A percentile compares a stretch with the other conserved stretches of the same genome.
Conservation (phyloP, 2,113 vertebrate genomes). For the Montifringilla adamsi region DNA sequence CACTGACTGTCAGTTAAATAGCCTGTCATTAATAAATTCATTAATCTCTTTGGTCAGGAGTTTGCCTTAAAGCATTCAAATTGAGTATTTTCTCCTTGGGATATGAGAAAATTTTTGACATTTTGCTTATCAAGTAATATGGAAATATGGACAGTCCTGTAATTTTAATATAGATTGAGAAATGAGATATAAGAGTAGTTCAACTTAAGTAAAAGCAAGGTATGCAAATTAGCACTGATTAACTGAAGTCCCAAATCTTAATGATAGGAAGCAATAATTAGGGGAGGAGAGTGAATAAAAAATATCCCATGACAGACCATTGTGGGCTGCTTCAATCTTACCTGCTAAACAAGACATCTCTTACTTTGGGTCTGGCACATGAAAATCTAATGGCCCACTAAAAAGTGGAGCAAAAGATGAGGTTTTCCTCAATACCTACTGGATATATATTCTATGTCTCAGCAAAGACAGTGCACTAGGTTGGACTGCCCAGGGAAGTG, state of each 20-base stretch:
- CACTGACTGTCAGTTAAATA: neutral
- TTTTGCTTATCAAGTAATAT: neutral
- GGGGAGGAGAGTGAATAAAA: neutral
- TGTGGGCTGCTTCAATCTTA: neutral
- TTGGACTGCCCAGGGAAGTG: neutral
- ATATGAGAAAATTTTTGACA: neutral
- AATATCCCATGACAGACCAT: neutral
- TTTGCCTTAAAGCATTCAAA: neutral
- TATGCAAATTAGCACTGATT: neutral
- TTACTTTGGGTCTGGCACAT: neutral
- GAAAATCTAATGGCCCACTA: neutral
- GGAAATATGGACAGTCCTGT: neutral
- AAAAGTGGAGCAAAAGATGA: neutral
- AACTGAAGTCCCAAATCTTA: neutral
- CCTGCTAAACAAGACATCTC: neutral
- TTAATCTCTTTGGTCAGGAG: neutral
- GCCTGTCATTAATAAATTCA: neutral
- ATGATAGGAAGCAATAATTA: neutral
- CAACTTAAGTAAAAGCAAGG: neutral
- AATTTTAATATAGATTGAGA: neutral
- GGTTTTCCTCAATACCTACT: neutral
- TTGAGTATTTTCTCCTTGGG: neutral
- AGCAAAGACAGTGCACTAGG: neutral
- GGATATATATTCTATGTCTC: neutral
- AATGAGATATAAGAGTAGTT: neutral